Conservation (phyloP, 2,888 invertebrate genomes). For the Eupsilia transversa region DNA sequence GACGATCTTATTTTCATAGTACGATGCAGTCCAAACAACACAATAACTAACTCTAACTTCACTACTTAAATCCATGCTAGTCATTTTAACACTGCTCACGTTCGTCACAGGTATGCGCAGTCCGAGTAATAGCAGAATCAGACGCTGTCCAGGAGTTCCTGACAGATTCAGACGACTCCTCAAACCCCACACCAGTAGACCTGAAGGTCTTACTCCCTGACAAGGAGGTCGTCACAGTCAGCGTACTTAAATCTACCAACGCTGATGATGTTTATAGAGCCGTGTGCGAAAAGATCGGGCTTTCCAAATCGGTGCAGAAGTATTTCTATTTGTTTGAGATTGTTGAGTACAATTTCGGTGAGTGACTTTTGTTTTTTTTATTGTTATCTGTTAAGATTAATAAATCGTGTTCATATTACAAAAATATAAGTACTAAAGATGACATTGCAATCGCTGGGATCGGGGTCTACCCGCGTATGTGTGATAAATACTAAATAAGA, state of each 20-base stretch:
- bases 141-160: slow-evolving; percentile 99
- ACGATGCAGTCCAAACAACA: neutral
- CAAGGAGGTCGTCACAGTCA: slow-evolving; percentile 96
- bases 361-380: slow-evolving; percentile 73
- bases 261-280: slow-evolving; percentile 97
- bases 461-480: too few species aligned
- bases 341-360: slow-evolving; percentile 99
- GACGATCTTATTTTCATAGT: neutral
- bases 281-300: slow-evolving; percentile 95
- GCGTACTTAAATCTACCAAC: slow-evolving; percentile 96
- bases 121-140: slow-evolving; percentile 99
- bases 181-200: slow-evolving; percentile 94
- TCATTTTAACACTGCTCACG: neutral
- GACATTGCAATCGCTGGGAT: neutral
- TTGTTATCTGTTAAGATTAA: neutral
- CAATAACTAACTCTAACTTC: neutral
- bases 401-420: neutral
- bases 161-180: slow-evolving; percentile 96
- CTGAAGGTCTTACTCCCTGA: slow-evolving; percentile 96
- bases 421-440: neutral
- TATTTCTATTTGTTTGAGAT: slow-evolving; percentile 99
- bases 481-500: too few species aligned
- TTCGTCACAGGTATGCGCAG: slow-evolving; percentile 95
- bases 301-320: slow-evolving; percentile 95
- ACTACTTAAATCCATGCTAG: neutral